Percentiles rank a stretch among this genome's conserved stretches.
phyloP scores from a whole-genome alignment of 92 coral and sea anemone genomes.

The Umimayanthus chanpuru region DNA sequence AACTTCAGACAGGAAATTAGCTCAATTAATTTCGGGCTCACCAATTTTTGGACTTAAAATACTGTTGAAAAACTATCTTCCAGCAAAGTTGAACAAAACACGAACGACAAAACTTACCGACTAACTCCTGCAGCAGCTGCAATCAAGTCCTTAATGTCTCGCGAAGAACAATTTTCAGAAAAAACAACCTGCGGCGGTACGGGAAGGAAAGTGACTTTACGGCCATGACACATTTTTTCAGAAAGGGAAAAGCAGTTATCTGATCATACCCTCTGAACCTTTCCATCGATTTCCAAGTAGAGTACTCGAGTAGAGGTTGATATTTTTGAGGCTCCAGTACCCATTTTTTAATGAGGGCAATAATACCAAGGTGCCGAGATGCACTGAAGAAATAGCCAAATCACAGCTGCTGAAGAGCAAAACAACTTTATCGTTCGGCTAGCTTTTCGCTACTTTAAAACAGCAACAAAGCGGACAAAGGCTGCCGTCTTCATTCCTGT shows the following conservation, averaged over 20 bases:
- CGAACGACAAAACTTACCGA: neutral
- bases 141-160: conserved; percentile 43
- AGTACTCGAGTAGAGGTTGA: neutral
- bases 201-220: neutral
- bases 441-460: neutral
- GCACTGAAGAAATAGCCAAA: neutral
- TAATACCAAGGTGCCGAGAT: neutral
- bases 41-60: too few species aligned
- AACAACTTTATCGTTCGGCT: neutral
- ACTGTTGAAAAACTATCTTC: too few species aligned
- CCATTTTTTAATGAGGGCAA: conserved; percentile 4
- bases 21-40: too few species aligned
- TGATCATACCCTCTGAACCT: conserved; percentile 21
- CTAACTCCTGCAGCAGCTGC: conserved; percentile 38
- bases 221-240: neutral
- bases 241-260: neutral
- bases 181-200: conserved; percentile 5
- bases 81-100: neutral
- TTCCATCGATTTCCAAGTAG: conserved; percentile 40
- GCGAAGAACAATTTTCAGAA: conserved; percentile 29
- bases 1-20: too few species aligned
- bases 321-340: conserved; percentile 18
- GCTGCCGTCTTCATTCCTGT: neutral
- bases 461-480: neutral
- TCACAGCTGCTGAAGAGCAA: neutral